Evolutionary conservation across 2,113 vertebrate species (phyloP).

Genomic region (Eulemur rufifrons): DNA sequence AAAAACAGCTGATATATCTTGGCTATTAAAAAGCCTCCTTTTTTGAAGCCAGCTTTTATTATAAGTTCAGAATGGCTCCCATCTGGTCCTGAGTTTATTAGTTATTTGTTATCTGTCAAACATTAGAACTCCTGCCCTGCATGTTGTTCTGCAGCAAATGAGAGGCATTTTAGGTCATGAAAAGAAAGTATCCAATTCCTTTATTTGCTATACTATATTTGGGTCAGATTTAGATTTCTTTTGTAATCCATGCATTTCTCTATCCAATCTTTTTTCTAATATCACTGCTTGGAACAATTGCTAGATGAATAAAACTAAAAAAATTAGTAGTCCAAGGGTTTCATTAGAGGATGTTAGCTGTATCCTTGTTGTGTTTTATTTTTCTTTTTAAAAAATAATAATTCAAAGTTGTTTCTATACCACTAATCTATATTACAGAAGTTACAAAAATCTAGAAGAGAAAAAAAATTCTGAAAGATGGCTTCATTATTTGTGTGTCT

Average conservation of each 20-base stretch:
- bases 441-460: background rate
- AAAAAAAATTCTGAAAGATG: background rate
- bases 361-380: background rate
- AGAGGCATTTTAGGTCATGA: constrained; percentile 11
- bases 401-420: background rate
- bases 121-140: constrained; percentile 29
- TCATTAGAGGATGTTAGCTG: background rate
- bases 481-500: background rate
- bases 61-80: constrained; percentile 28
- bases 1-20: constrained; percentile 13
- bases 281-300: background rate
- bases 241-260: background rate
- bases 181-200: background rate
- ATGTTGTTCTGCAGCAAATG: constrained; percentile 8
- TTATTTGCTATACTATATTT: background rate
- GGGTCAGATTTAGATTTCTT: background rate
- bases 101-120: constrained; percentile 58
- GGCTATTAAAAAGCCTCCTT: background rate
- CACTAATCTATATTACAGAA: background rate
- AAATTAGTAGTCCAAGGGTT: background rate
- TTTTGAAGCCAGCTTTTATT: constrained; percentile 36
- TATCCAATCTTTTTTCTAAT: background rate
- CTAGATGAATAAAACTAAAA: background rate
- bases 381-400: background rate
- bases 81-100: constrained; percentile 40